Evolutionary conservation across 1,140 invertebrate species (phyloP).

Genomic region (Drosophila repletoides): DNA sequence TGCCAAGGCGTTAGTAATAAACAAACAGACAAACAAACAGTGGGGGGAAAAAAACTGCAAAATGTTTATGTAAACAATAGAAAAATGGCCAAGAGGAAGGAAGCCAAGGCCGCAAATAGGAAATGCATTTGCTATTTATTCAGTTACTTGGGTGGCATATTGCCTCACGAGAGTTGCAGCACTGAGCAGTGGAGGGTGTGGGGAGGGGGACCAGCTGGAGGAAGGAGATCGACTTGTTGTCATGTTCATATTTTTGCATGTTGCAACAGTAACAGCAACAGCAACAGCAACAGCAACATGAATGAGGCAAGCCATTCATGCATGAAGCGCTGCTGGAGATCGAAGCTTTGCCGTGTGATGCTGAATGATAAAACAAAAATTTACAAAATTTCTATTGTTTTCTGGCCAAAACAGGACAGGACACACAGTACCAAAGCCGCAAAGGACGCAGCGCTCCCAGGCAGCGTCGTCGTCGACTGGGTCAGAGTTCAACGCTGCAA

Average conservation of each 20-base stretch:
- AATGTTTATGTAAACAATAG: constrained; percentile 68
- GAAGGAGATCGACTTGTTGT: background rate
- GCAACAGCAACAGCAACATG: no score
- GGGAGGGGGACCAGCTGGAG: background rate
- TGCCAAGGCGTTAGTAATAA: constrained; percentile 14
- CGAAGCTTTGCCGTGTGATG: background rate
- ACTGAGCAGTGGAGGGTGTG: background rate
- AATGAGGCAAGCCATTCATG: constrained; percentile 6
- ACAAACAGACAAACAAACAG: constrained; percentile 13
- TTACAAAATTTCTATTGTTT: constrained; percentile 6
- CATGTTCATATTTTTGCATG: constrained; percentile 39
- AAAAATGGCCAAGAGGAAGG: constrained; percentile 20
- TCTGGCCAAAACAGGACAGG: no score
- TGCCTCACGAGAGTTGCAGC: background rate
- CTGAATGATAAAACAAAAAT: constrained; percentile 15
- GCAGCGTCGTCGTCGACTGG: background rate
- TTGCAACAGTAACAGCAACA: background rate
- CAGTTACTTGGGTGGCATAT: constrained; percentile 48
- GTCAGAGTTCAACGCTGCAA: constrained; percentile 29
- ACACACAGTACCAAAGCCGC: background rate
- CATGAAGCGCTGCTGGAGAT: constrained; percentile 21
- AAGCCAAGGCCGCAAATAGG: constrained; percentile 62
- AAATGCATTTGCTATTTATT: constrained; percentile 33
- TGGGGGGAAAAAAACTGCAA: constrained; percentile 35
- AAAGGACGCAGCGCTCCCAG: constrained; percentile 36